Base-by-base conservation (phyloP, 2,113 vertebrate species). In the Rhabdomys dilectus region DNA sequence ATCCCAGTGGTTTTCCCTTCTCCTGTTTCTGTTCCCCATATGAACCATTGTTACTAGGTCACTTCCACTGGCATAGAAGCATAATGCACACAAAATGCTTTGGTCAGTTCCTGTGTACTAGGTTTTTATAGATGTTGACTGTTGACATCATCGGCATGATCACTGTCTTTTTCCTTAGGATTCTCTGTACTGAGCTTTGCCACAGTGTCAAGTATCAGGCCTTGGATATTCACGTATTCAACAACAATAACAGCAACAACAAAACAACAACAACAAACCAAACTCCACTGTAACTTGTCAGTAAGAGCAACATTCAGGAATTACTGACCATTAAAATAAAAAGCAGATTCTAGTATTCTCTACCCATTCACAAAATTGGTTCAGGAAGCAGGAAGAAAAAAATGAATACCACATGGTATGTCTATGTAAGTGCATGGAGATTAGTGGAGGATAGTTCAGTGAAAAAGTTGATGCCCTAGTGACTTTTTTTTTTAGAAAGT, bases 401-500 rank as follows among this genome's bases (percentile, higher is more conserved):
- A 51, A 51, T 78, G 51, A 81, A n/a, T 4, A 53, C 0, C 19
- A 34, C 3, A 39, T 68, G 36, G 36, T 58, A 31, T 12, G 24
- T 64, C 19, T 31, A 11, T 89, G 3, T 78, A 39, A 36, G 1
- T 17, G 5, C 31, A 34, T 86, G 22, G 29, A 39, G 16, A 45
- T n/a, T 64, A 81, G 51, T 77, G n/a, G 2, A 2, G 36, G 45
- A 78, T 5, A 95, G 21, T 2, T 4, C 24, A 68, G 17, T 22
- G 34, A 22, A 90, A 93, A 92, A 76, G 2, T n/a, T 45, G 29
- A 77, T 91, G 51, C 42, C 36, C 17, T 78, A 13, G 51, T 88
- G 64, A 72, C 15, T 81, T 11, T 89, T 89, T 88, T 88, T 72
- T 92, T 72, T 89, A 48, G 62, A 95, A 34, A 36, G 62, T 60